Evolutionary conservation across 2,797 vertebrate species (phyloP), one percentile per base, ranked within the genome.

Genomic region (Falco berigora): DNA sequence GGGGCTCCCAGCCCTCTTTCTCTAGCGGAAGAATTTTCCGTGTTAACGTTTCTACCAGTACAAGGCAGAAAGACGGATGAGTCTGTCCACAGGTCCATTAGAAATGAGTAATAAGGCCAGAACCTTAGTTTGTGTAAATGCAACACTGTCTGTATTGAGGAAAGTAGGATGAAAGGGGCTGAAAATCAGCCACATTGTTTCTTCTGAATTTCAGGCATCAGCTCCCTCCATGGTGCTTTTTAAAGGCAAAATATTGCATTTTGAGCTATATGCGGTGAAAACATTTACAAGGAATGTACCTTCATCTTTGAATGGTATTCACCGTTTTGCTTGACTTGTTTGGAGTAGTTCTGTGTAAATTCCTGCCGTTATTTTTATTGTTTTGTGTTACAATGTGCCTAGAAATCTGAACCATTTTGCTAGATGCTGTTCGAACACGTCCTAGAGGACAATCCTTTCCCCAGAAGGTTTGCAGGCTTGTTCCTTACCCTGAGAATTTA

Each of bases 351-450:
- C 34, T 80, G 30, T 62, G 56, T 89, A 44, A 87, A 88, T 96
- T 92, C 63, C 71, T 88, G 74, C 58, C 72, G 53, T 42, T 77
- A 62, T 74, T 93, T 91, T 90, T 91, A 93, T 95, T 93, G 88
- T 80, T 94, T 94, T 88, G 71, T 80, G 53, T 78, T 86, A 94
- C 89, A 96, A 83, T 88, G 82, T 87, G 82, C 85, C 94, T 91
- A 86, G 95, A 96, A 94, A 90, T 95, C 78, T 24, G 89, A 94
- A 58, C 72, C n/a, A 20, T 72, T 91, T 94, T 92, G 68, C 53
- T 91, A 90, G 75, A 90, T 47, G 56, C 34, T 79, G 32, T 68
- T 93, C 49, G 61, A 80, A 91, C 50, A 75, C 1, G 6, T 47
- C n/a, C 25, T 76, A 74, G 4, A 40, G 40, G 77, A 92, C 67